Evolutionary conservation across 2,113 vertebrate species (phyloP).

Genomic region (Phrynosoma platyrhinos): DNA sequence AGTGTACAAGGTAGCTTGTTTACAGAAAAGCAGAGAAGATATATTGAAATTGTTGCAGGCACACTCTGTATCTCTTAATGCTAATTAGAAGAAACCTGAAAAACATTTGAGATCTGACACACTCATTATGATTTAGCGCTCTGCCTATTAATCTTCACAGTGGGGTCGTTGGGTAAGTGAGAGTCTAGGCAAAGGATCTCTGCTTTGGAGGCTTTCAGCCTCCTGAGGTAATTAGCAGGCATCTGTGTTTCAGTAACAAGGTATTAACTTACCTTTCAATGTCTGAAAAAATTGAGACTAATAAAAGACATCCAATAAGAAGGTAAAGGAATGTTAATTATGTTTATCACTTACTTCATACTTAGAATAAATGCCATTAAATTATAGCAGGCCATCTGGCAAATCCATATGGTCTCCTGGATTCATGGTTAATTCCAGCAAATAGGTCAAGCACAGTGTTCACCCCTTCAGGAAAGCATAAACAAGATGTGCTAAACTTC

Average conservation of each 20-base stretch:
- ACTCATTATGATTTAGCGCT: conserved; percentile 73
- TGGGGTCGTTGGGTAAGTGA: conserved; percentile 71
- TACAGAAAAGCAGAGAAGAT: conserved; percentile 38
- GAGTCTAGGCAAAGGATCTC: conserved; percentile 63
- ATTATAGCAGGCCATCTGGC: conserved; percentile 79
- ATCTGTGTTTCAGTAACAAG: conserved; percentile 75
- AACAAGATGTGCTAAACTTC: conserved; percentile 66
- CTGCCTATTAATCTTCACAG: conserved; percentile 77
- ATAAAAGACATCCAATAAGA: conserved; percentile 71
- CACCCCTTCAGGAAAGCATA: conserved; percentile 72
- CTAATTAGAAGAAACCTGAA: conserved; percentile 73
- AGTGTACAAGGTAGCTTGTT: conserved; percentile 61
- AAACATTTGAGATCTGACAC: conserved; percentile 75
- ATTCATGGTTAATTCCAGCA: conserved; percentile 75
- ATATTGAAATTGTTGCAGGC: conserved; percentile 41
- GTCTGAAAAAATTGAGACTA: conserved; percentile 62
- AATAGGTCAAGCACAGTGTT: conserved; percentile 75
- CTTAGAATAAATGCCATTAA: conserved; percentile 77
- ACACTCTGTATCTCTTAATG: conserved; percentile 56
- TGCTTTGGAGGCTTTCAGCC: conserved; percentile 66
- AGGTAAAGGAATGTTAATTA: conserved; percentile 79
- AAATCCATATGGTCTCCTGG: conserved; percentile 77
- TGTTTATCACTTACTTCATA: conserved; percentile 76
- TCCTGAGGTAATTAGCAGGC: conserved; percentile 79
- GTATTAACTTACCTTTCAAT: conserved; percentile 76